Conservation (phyloP, 2,888 invertebrate genomes). For the Melangyna quadrimaculata region DNA sequence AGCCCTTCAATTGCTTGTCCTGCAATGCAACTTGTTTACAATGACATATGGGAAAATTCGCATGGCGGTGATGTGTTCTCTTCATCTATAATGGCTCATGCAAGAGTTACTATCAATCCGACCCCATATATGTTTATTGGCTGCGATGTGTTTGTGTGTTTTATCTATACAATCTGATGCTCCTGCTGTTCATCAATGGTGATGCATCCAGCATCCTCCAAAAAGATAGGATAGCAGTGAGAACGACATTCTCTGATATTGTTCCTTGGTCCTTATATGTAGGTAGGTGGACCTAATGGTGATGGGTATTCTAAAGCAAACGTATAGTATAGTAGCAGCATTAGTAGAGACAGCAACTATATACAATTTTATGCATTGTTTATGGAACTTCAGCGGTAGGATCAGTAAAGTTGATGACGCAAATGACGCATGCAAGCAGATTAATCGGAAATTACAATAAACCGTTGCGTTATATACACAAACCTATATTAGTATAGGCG, state of each 20-base stretch:
- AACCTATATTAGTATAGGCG: conserved; percentile 7
- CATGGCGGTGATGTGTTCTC: conserved; percentile 67
- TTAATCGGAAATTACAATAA: conserved; percentile 72
- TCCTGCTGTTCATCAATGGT: conserved; percentile 43
- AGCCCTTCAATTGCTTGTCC: conserved; percentile 35
- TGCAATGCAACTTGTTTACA: conserved; percentile 68
- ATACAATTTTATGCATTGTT: conserved; percentile 64
- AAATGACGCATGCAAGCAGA: conserved; percentile 71
- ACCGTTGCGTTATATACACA: conserved; percentile 55
- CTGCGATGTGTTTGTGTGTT: background rate
- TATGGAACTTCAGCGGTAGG: conserved; percentile 63
- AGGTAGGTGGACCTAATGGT: background rate
- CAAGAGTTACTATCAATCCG: conserved; percentile 56
- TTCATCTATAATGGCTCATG: conserved; percentile 68
- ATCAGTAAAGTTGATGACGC: conserved; percentile 67
- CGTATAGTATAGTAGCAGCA: background rate
- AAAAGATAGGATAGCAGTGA: background rate
- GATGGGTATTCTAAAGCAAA: background rate
- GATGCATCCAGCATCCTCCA: conserved; percentile 31
- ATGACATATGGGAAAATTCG: conserved; percentile 71
- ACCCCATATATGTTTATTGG: conserved; percentile 29
- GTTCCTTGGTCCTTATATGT: background rate
- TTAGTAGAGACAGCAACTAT: conserved; percentile 32
- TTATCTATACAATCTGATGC: background rate
- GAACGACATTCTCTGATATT: background rate